These are phyloP conservation scores for Etheostoma cragini DNA, from an alignment of 2,113 vertebrate genomes.

Conservation along the genomic window DNA sequence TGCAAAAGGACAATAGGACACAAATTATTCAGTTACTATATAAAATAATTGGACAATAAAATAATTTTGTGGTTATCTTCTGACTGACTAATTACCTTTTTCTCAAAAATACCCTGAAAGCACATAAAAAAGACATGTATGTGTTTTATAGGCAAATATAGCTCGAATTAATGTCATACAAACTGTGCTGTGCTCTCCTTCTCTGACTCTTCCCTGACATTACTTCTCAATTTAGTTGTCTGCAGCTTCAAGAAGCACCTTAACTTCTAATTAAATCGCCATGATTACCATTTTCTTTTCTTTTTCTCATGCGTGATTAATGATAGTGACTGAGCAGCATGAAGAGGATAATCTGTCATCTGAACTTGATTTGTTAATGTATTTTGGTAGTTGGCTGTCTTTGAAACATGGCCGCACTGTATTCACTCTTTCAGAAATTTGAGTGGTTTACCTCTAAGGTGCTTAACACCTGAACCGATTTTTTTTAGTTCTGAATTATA, in stretches of 20 bases:
- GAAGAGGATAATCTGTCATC: slow-evolving; percentile 71
- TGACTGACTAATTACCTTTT: not conserved
- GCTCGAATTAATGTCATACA: not conserved
- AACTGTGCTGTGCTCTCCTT: slow-evolving; percentile 13
- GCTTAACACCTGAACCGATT: slow-evolving; percentile 14
- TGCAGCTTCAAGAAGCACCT: slow-evolving; percentile 51
- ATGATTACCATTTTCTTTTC: slow-evolving; percentile 60
- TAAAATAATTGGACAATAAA: not conserved
- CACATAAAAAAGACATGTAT: not conserved
- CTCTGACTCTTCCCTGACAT: slow-evolving; percentile 3
- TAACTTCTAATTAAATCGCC: slow-evolving; percentile 67
- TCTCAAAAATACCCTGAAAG: slow-evolving; percentile 2
- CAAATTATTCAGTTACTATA: not conserved
- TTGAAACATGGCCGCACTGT: slow-evolving; percentile 48
- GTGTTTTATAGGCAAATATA: not conserved
- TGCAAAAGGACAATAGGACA: not conserved
- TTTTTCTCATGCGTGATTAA: slow-evolving; percentile 71
- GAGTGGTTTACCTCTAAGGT: slow-evolving; percentile 12
- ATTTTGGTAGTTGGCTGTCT: slow-evolving; percentile 58
- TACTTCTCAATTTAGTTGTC: slow-evolving; percentile 24
- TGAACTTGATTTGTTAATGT: slow-evolving; percentile 74
- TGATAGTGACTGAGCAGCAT: slow-evolving; percentile 61
- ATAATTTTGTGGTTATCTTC: slow-evolving; percentile 7
- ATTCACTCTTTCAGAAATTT: slow-evolving; percentile 16
- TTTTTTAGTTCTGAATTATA: not conserved